Evolutionary conservation across 2,113 vertebrate species (phyloP).

Genomic region (Protomyctophum bolini): DNA sequence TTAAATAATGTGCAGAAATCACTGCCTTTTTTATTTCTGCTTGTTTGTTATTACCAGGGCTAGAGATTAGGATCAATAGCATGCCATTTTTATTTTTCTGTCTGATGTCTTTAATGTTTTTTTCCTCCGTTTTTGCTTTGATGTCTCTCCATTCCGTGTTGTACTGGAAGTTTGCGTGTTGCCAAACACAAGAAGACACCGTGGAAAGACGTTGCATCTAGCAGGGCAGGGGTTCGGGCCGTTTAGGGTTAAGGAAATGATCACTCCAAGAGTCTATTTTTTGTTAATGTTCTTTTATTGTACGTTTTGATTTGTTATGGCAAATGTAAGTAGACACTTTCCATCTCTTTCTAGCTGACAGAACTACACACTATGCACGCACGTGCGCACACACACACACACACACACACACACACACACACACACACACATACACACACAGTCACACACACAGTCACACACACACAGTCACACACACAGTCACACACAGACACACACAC

Average conservation of each 20-base stretch:
- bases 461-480: not conserved
- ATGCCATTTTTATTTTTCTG: constrained; percentile 81
- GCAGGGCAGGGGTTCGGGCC: constrained; percentile 1
- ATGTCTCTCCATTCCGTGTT: constrained; percentile 14
- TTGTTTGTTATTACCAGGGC: constrained; percentile 62
- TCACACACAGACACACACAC: too few relatives aligned
- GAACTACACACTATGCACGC: too few relatives aligned
- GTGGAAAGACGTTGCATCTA: constrained; percentile 3
- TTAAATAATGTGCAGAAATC: constrained; percentile 82
- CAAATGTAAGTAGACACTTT: constrained; percentile 9
- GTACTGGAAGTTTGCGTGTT: constrained; percentile 10
- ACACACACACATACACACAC: not conserved
- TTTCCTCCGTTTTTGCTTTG: constrained; percentile 7
- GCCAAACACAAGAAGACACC: constrained; percentile 28
- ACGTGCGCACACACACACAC: not conserved
- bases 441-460: too few relatives aligned
- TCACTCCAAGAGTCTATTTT: constrained; percentile 22
- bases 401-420: not conserved
- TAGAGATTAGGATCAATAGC: constrained; percentile 74
- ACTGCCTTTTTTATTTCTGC: constrained; percentile 75
- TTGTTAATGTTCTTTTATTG: constrained; percentile 6
- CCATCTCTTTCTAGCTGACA: constrained; percentile 1
- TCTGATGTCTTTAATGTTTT: constrained; percentile 60
- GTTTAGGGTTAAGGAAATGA: constrained; percentile 16
- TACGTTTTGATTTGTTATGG: constrained; percentile 17